Percentiles rank a stretch among this genome's conserved stretches.
Conservation (phyloP, 2,797 vertebrate species). For the Gadopsis bispinosus region DNA sequence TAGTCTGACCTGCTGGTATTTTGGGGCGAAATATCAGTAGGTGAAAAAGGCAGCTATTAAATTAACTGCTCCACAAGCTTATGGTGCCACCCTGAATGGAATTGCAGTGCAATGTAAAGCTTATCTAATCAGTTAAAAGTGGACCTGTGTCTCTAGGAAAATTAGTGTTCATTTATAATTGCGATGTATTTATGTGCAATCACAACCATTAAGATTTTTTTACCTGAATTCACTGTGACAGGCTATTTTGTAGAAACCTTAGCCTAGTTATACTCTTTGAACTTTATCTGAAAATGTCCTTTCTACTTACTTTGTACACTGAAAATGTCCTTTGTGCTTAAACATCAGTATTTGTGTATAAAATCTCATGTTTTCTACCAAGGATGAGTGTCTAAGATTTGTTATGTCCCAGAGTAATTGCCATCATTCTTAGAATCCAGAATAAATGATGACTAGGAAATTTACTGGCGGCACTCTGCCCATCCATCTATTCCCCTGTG, state of each 20-base stretch:
- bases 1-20: background rate
- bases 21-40: background rate
- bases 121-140: background rate
- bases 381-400: background rate
- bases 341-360: background rate
- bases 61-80: background rate
- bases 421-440: background rate
- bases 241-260: conserved; percentile 24
- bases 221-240: conserved; percentile 1
- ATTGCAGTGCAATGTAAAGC: background rate
- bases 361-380: background rate
- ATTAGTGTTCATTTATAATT: background rate
- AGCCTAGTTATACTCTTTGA: background rate
- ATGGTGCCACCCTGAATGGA: background rate
- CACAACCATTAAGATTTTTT: conserved; percentile 1
- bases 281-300: conserved; percentile 16
- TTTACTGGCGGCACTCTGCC: background rate
- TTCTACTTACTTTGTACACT: background rate
- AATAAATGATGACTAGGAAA: background rate
- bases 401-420: background rate
- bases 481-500: background rate
- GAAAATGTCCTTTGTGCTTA: conserved; percentile 9
- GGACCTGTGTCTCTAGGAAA: background rate
- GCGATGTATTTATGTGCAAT: background rate
- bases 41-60: conserved; percentile 3